Evolutionary conservation across 2,113 vertebrate species (phyloP).

Genomic region (Recurvirostra avosetta): DNA sequence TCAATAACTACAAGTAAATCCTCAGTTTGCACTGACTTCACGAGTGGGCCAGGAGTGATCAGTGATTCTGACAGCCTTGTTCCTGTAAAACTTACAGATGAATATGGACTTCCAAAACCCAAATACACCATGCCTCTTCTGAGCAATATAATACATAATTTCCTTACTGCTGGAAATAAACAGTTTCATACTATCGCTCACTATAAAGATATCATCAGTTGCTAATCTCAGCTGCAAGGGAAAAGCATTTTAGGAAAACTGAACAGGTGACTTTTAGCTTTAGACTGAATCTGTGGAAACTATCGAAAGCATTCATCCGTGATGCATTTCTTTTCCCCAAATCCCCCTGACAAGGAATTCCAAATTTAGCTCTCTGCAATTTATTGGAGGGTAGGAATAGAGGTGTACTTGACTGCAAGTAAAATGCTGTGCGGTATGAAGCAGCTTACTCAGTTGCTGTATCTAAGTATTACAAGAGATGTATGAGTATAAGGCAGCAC

Average conservation of each 20-base stretch:
- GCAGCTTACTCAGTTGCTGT: background rate
- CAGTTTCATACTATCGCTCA: background rate
- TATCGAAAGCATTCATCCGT: background rate
- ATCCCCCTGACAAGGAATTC: background rate
- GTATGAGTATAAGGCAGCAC: background rate
- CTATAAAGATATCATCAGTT: background rate
- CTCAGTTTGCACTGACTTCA: background rate
- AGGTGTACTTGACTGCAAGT: background rate
- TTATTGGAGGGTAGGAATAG: background rate
- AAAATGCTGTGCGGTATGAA: background rate
- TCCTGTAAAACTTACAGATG: background rate
- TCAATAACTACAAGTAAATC: background rate
- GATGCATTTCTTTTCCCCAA: background rate
- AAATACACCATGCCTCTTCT: background rate
- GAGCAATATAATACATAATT: background rate
- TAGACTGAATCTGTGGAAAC: background rate
- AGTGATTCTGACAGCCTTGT: background rate
- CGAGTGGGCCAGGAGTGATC: background rate
- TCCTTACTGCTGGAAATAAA: slow-evolving; percentile 1
- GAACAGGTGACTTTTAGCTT: background rate
- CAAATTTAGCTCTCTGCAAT: background rate
- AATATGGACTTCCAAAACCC: background rate
- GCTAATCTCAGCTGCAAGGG: background rate
- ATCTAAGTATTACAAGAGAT: background rate
- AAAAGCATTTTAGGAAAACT: background rate